Conservation (phyloP, 2,113 vertebrate species). For the Equus przewalskii region DNA sequence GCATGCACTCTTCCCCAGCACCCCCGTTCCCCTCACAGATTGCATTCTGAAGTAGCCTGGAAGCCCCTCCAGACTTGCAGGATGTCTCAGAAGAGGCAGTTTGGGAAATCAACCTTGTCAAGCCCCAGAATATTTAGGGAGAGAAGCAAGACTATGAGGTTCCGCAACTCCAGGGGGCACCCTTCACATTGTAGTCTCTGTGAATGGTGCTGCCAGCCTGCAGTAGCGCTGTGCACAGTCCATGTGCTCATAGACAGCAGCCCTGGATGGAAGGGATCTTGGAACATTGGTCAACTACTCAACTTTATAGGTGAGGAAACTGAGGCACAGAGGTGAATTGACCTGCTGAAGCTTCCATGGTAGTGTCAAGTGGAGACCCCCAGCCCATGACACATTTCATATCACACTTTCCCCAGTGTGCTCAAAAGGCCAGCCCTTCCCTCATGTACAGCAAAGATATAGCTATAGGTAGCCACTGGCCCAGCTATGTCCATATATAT, state of each 20-base stretch:
- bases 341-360: background rate
- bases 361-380: background rate
- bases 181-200: background rate
- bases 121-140: background rate
- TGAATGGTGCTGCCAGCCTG: fast-evolving
- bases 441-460: background rate
- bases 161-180: background rate
- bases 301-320: background rate
- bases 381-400: background rate
- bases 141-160: background rate
- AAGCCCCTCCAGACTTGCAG: background rate
- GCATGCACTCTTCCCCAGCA: background rate
- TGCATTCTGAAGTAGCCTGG: background rate
- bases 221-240: background rate
- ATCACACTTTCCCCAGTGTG: background rate
- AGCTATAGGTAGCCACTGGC: background rate
- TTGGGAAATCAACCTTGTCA: background rate
- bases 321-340: background rate
- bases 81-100: background rate
- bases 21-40: background rate
- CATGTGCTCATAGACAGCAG: background rate
- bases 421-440: background rate
- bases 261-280: background rate
- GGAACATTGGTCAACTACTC: background rate
- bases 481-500: background rate